Conservation (phyloP, 2,888 invertebrate species). For the Melinaea marsaeus region DNA sequence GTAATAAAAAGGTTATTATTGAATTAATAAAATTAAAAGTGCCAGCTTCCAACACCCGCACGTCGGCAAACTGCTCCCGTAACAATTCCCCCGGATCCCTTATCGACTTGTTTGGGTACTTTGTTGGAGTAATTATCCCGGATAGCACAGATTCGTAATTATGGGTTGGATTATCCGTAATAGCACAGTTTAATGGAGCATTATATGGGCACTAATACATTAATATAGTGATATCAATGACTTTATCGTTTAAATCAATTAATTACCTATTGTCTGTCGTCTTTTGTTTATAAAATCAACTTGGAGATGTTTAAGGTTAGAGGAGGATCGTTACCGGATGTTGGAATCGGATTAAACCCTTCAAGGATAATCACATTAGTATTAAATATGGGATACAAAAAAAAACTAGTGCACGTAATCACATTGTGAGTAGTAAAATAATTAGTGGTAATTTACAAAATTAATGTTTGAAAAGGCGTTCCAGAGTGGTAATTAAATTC, state of each 20-base stretch:
- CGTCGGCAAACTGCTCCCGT: neutral
- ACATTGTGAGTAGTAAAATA: too few relatives aligned
- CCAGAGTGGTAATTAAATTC: slow-evolving; percentile 52
- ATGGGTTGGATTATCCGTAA: slow-evolving; percentile 27
- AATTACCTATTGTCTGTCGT: slow-evolving; percentile 12
- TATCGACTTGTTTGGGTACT: slow-evolving; percentile 15
- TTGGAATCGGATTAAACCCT: too few relatives aligned
- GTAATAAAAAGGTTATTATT: neutral
- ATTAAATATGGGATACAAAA: too few relatives aligned
- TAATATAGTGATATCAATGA: slow-evolving; percentile 9
- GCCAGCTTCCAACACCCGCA: neutral
- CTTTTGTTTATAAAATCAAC: neutral
- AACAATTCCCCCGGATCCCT: slow-evolving; percentile 5
- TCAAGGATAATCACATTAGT: too few relatives aligned
- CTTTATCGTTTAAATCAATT: slow-evolving; percentile 12
- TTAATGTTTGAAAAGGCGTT: slow-evolving; percentile 11
- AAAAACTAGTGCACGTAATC: too few relatives aligned
- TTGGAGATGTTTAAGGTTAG: too few relatives aligned
- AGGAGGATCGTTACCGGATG: too few relatives aligned
- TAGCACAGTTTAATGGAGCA: slow-evolving; percentile 26
- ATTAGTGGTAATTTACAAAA: neutral
- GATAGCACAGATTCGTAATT: slow-evolving; percentile 25
- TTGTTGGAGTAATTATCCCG: slow-evolving; percentile 22
- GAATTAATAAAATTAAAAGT: neutral
- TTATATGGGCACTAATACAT: slow-evolving; percentile 13